A percentile compares a stretch with the other conserved stretches of the same genome.
These are phyloP conservation scores for Etheostoma nigrum DNA, from an alignment of 2,797 vertebrate genomes.

Conservation along the genomic window DNA sequence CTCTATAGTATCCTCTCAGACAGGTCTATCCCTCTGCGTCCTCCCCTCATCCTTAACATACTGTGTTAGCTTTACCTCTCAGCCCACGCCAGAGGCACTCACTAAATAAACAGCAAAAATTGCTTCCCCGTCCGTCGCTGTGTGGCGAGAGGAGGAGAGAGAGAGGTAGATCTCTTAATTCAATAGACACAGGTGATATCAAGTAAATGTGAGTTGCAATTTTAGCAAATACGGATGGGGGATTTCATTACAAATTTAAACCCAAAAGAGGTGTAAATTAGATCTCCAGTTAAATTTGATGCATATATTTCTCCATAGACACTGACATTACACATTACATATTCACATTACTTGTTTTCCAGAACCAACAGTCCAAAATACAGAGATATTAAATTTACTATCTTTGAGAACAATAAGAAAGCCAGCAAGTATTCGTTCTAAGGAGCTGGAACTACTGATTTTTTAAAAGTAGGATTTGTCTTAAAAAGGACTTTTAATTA, in stretches of 20 bases:
- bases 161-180: slow-evolving; percentile 27
- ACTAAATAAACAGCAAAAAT: slow-evolving; percentile 66
- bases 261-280: background rate
- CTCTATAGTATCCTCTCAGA: slow-evolving; percentile 83
- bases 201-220: slow-evolving; percentile 6
- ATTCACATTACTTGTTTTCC: background rate
- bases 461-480: too few species aligned
- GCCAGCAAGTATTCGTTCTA: too few species aligned
- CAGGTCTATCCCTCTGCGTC: slow-evolving; percentile 56
- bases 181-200: slow-evolving; percentile 59
- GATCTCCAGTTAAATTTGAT: background rate
- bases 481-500: too few species aligned
- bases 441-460: too few species aligned
- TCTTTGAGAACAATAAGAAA: too few species aligned
- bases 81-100: slow-evolving; percentile 45
- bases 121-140: slow-evolving; percentile 61
- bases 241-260: slow-evolving; percentile 1
- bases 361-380: too few species aligned
- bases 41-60: slow-evolving; percentile 28
- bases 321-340: too few species aligned
- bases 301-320: too few species aligned
- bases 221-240: background rate
- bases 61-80: slow-evolving; percentile 62
- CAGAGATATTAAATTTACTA: too few species aligned
- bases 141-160: slow-evolving; percentile 28